Base-by-base conservation (phyloP, 1,140 invertebrate species). In the Dreissena rostriformis region DNA sequence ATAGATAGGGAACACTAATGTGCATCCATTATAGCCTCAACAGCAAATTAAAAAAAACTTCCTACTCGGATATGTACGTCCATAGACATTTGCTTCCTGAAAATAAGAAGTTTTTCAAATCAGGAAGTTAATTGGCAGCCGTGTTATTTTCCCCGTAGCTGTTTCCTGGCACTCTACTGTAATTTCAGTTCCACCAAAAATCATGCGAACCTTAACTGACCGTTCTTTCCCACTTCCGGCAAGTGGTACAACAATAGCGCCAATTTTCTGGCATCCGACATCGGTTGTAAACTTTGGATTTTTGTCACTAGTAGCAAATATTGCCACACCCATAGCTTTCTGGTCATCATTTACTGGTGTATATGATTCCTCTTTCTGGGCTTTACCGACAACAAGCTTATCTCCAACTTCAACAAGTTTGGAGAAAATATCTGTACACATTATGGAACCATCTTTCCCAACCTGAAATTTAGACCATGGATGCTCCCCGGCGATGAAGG, bases 131-230 rank as follows among this genome's bases (percentile, higher is more conserved):
- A 39, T 39, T 39, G 39, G 39, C 39, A 39, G 8, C 39, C 39
- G 39, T 39, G 39, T 39, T 2, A 39, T 26, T 26, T 63, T 63
- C 11, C 19, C 24, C 61, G 61, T 63, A n/a, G 61, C 61, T 63
- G 11, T 63, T 26, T 63, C 19, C 24, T 63, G 19, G 24, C 19
- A n/a, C 61, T 63, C 61, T 11, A 26, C 61, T 2, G 24, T 63
- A n/a, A 63, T n/a, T 26, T 63, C 61, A 63, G 61, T 63, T 5
- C 61, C 61, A 26, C 61, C 24, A 26, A 63, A 63, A 26, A 63
- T 63, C 61, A 63, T 63, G 61, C 61, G 61, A 26, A 63, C 61
- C 19, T 63, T 63, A 26, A 63, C 61, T 63, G 61, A 63, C 24
- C 61, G 19, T n/a, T 2, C 61, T 2, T 2, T n/a, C 24, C 61